phyloP scores from a whole-genome alignment of 1,140 invertebrate genomes.

The Protaetia brevitarsis region DNA sequence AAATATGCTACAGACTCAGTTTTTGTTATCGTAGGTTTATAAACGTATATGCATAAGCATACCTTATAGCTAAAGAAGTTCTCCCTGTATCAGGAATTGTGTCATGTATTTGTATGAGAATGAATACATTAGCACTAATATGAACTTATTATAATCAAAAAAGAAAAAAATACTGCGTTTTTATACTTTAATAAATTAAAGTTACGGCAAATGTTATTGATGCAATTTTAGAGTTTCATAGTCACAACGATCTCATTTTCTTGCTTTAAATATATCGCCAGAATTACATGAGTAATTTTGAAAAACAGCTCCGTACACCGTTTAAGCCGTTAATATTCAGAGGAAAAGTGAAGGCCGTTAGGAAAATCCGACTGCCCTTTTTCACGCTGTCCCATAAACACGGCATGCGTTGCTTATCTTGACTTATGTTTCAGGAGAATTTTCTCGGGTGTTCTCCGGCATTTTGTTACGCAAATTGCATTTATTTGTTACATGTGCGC shows the following conservation, averaged over 20 bases:
- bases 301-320: not conserved
- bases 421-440: not conserved
- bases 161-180: not conserved
- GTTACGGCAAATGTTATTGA: not conserved
- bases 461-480: slow-evolving; percentile 26
- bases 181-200: not conserved
- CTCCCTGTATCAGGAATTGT: no score
- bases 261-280: not conserved
- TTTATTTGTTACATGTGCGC: slow-evolving; percentile 23
- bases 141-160: not conserved
- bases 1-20: no score
- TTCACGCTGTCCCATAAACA: not conserved
- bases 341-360: not conserved
- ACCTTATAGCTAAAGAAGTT: no score
- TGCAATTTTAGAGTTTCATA: not conserved
- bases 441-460: not conserved
- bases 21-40: no score
- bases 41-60: no score
- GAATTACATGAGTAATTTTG: slow-evolving; percentile 4
- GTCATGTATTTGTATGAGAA: no score
- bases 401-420: not conserved
- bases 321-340: slow-evolving; percentile 14
- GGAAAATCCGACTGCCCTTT: not conserved
- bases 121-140: no score
- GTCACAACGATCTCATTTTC: not conserved